These are phyloP conservation scores for Plemyria rubiginata DNA, from an alignment of 2,888 invertebrate genomes.

Conservation along the genomic window DNA sequence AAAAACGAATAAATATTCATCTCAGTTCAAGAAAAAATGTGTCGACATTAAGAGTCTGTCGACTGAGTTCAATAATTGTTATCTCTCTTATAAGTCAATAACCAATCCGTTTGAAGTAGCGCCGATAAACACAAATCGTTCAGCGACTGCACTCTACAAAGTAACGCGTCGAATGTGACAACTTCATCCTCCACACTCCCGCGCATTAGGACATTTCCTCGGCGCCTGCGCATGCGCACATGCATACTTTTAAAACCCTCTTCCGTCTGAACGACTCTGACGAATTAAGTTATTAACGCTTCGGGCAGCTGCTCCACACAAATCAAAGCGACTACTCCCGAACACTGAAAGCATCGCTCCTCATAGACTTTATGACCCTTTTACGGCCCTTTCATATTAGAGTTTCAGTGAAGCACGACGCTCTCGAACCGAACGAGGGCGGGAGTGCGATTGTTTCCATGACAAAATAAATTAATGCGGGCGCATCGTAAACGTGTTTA, in stretches of 20 bases:
- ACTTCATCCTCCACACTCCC: conserved; percentile 59
- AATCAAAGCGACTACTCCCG: conserved; percentile 77
- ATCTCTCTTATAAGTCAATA: conserved; percentile 68
- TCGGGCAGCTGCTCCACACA: conserved; percentile 80
- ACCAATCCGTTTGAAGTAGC: conserved; percentile 58
- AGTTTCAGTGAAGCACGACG: conserved; percentile 63
- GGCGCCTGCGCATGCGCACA: conserved; percentile 72
- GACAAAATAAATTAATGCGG: conserved; percentile 77
- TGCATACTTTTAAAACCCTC: conserved; percentile 72
- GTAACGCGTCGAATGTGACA: conserved; percentile 52
- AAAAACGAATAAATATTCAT: not conserved
- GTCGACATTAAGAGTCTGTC: conserved; percentile 29
- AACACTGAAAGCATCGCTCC: conserved; percentile 69
- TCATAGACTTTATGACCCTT: conserved; percentile 75
- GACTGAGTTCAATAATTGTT: conserved; percentile 57
- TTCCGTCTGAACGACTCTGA: conserved; percentile 77
- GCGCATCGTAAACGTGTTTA: conserved; percentile 70
- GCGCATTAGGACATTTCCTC: conserved; percentile 68
- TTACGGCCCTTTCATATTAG: conserved; percentile 80
- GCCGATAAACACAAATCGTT: conserved; percentile 74
- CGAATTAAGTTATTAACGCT: conserved; percentile 85
- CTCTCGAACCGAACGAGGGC: conserved; percentile 46
- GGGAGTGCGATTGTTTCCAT: conserved; percentile 72
- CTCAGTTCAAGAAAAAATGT: conserved; percentile 23
- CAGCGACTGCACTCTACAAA: conserved; percentile 54